Evolutionary conservation across 2,888 invertebrate species (phyloP).

Genomic region (Steinernema carpocapsae): DNA sequence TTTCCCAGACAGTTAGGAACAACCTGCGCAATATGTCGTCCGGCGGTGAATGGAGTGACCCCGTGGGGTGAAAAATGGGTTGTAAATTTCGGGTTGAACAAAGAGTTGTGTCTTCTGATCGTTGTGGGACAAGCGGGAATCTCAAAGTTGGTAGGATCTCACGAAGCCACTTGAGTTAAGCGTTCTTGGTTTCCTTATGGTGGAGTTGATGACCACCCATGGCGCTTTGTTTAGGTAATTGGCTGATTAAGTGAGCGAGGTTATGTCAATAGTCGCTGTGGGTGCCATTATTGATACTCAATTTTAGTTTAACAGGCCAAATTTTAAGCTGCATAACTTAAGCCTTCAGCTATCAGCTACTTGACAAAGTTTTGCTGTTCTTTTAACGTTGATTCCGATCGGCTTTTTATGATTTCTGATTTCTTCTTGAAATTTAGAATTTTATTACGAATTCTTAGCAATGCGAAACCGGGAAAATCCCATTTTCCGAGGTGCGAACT

Average conservation of each 20-base stretch:
- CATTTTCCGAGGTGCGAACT: not conserved
- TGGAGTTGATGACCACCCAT: not conserved
- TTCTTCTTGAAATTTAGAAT: too few relatives aligned
- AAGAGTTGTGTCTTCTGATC: too few relatives aligned
- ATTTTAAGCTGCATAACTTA: too few relatives aligned
- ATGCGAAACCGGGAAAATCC: too few relatives aligned
- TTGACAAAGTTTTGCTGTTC: too few relatives aligned
- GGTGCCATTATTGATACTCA: not conserved
- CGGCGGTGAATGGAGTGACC: not conserved
- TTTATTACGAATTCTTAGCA: too few relatives aligned
- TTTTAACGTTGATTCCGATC: too few relatives aligned
- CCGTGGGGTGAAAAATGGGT: not conserved
- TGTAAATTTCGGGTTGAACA: not conserved
- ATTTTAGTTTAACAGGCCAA: too few relatives aligned
- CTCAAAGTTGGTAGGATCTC: not conserved
- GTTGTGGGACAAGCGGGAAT: not conserved
- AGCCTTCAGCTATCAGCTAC: too few relatives aligned
- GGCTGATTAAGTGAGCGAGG: not conserved
- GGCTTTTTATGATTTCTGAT: too few relatives aligned
- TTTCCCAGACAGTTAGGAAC: not conserved
- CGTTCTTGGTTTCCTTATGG: constrained; percentile 4
- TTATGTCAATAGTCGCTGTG: constrained; percentile 7
- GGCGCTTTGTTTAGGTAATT: constrained; percentile 2
- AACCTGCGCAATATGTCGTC: not conserved
- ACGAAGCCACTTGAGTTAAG: not conserved